Evolutionary conservation across 2,113 vertebrate genomes (phyloP), one percentile per base, ranked within the genome.

Genomic region (Xenopus borealis): DNA sequence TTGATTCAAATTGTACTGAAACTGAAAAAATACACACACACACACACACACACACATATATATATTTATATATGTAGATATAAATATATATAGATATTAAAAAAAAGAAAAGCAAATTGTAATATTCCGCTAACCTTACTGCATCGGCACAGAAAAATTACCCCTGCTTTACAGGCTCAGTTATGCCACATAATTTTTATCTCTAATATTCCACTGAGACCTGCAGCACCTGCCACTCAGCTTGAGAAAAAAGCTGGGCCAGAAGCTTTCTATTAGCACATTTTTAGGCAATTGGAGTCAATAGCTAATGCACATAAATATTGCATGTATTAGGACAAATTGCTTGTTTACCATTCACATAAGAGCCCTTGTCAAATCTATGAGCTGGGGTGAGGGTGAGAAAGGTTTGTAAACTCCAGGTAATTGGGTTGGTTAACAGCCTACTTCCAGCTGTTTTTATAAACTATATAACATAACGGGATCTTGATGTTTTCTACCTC

Each of bases 241-340:
- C 57, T 12, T 67, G 3, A 57, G 10, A 40, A 66, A 27, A n/a
- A 44, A 66, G 40, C 63, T 8, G 18, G 62, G 71, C 79, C 80
- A 78, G 73, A 46, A 50, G 45, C 45, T 44, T 66, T 66, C 44
- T 66, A 23, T 50, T 66, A 66, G 47, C 72, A 63, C 59, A 83
- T 86, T 81, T 84, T 67, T 78, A 9, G 44, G 80, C 80, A 84
- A 82, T 82, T 80, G 64, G 73, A 79, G 62, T 83, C 82, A 82
- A 66, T 83, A 86, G 79, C 74, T 81, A 82, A 84, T 81, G 76
- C 79, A 73, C 79, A 76, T 83, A 87, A 83, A 78, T 81, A 75
- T 72, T 80, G 81, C 80, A 81, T 61, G 46, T 79, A 40, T 58
- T 52, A 27, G 83, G 80, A 72, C 79, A 80, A 83, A 82, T 11